Base-by-base conservation (phyloP, 2,113 vertebrate genomes). In the Oxygymnocypris stewartii region DNA sequence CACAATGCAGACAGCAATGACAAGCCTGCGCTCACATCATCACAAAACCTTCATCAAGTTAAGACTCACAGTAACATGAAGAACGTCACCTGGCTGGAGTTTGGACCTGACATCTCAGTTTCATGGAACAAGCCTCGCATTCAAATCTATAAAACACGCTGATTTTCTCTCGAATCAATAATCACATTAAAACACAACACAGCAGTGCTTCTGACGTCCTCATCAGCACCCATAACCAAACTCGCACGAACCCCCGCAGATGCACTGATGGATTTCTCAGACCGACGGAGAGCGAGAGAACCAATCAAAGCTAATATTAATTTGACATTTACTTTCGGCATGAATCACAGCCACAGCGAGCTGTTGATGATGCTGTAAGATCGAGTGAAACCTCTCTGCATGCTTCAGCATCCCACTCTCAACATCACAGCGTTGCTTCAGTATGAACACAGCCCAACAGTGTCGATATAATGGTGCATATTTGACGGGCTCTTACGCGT, bases 401-500 rank as follows among this genome's bases (percentile, higher is more conserved):
- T 67, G 79, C 11, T 47, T 65, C 42, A 47, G 35, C 79, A 81
- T 31, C 61, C 42, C 79, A 65, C 79, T 67, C 40, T 67, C 40
- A 25, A 82, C 79, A 16, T 14, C 59, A 81, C 40, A 61, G 14
- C 16, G 28, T 10, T 40, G 6, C 20, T 82, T 82, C 44, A 65
- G 47, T 31, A 44, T 67, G 25, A 44, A 47, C 10, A 82, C 40
- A 67, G 7, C 47, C 13, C 54, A 61, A n/a, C 13, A 16, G 54
- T 42, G 78, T 61, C 23, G 7, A 63, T 80, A 63, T 42, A 40
- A 80, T 42, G 0, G 23, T 11, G 23, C 3, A 37, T 59, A 2
- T 59, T 61, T 65, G 8, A 65, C 40, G 11, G 57, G 57, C 54
- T 61, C 98, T 93, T 92, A 99, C 98, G 90, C 94, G 76, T 99